A percentile compares a stretch with the other conserved stretches of the same genome.
Conservation (phyloP, 2,797 vertebrate species). For the Pantherophis alleghaniensis region DNA sequence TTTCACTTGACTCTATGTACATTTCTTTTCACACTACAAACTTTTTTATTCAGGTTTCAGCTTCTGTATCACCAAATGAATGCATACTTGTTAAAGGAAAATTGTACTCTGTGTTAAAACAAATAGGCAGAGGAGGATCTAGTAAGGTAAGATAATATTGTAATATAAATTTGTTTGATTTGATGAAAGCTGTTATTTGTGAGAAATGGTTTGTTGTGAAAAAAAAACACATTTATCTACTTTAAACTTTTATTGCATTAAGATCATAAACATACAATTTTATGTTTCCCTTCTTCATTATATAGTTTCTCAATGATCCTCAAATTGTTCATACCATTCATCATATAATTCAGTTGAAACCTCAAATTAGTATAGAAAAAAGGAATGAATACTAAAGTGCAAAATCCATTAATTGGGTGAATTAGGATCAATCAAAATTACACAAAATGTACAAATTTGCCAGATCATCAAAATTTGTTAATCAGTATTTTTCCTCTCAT, state of each 20-base stretch:
- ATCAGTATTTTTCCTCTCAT: background rate
- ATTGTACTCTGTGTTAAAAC: constrained; percentile 89
- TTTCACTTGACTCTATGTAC: background rate
- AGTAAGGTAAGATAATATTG: constrained; percentile 84
- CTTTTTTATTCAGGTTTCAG: constrained; percentile 62
- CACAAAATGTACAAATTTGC: background rate
- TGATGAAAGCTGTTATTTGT: background rate
- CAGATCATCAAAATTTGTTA: background rate
- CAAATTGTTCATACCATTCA: background rate
- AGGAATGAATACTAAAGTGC: background rate
- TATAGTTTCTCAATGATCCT: background rate
- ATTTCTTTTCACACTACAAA: background rate
- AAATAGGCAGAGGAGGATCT: constrained; percentile 94
- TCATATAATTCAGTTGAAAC: background rate
- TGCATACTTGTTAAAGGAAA: constrained; percentile 87
- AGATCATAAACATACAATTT: background rate
- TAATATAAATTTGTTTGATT: background rate
- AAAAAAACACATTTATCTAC: background rate
- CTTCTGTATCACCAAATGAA: constrained; percentile 76
- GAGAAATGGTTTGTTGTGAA: background rate
- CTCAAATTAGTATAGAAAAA: background rate
- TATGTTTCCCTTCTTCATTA: background rate
- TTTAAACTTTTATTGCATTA: background rate
- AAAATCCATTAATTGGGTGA: background rate
- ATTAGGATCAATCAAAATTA: background rate